A percentile compares a stretch with the other conserved stretches of the same genome.
Conservation (phyloP, 2,797 vertebrate species). For the Enteromius thamalakanensis region DNA sequence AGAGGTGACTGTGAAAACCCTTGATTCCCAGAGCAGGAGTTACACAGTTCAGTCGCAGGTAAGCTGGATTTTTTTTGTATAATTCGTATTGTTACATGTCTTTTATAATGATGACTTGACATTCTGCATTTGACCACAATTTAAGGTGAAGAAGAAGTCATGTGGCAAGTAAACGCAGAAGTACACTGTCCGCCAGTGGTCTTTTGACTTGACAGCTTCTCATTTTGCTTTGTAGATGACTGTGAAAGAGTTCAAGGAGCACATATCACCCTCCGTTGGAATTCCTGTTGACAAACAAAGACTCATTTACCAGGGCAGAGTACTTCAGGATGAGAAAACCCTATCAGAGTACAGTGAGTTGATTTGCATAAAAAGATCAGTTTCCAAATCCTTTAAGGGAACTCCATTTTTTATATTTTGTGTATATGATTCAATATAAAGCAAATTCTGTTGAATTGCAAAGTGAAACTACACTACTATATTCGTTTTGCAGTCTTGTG, state of each 20-base stretch:
- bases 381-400: not conserved
- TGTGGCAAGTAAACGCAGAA: not conserved
- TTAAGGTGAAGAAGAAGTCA: not conserved
- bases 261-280: slow-evolving; percentile 87
- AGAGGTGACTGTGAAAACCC: slow-evolving; percentile 92
- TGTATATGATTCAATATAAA: not conserved
- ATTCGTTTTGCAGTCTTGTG: not conserved
- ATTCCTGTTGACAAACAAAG: slow-evolving; percentile 92
- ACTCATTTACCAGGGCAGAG: slow-evolving; percentile 92
- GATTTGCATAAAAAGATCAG: not conserved
- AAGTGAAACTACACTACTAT: not conserved
- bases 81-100: not conserved
- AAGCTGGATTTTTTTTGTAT: slow-evolving; percentile 40
- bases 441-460: not conserved
- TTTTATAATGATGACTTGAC: not conserved
- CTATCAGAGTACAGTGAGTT: slow-evolving; percentile 91
- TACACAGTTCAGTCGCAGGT: slow-evolving; percentile 89
- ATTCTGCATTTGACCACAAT: not conserved
- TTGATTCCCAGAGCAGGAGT: slow-evolving; percentile 92
- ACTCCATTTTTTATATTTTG: not conserved
- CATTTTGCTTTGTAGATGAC: slow-evolving; percentile 78
- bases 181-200: not conserved
- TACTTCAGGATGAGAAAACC: slow-evolving; percentile 92
- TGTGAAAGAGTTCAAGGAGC: slow-evolving; percentile 92
- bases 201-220: not conserved